A percentile compares a stretch with the other conserved stretches of the same genome.
Evolutionary conservation across 37 sponge, comb jelly and placozoan genomes (phyloP).

Genomic region (Oscarella lobularis): DNA sequence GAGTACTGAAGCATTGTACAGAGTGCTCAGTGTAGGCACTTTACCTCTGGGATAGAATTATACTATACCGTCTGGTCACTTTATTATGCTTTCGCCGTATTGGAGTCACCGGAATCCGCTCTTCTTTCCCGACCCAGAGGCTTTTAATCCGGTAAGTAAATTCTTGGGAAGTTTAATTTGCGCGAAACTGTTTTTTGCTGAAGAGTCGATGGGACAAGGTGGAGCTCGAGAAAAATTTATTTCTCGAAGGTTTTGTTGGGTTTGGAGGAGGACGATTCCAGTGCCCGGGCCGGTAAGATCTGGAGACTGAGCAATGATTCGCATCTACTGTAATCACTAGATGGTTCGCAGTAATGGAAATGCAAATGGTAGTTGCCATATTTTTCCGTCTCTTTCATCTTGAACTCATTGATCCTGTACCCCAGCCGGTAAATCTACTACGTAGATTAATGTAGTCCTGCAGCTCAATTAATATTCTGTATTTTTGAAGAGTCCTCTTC

Average conservation of each 20-base stretch:
- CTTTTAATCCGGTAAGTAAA: conserved; percentile 44
- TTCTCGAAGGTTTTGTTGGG: conserved; percentile 60
- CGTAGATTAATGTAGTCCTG: background rate
- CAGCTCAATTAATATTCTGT: background rate
- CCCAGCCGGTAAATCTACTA: conserved; percentile 29
- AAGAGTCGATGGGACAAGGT: conserved; percentile 58
- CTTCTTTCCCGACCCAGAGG: conserved; percentile 61
- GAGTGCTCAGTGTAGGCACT: background rate
- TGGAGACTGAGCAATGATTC: background rate
- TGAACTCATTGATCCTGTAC: conserved; percentile 38
- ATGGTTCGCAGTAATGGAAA: conserved; percentile 79
- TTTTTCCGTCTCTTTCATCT: conserved; percentile 35
- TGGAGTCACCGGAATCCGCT: conserved; percentile 52
- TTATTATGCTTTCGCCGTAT: conserved; percentile 54
- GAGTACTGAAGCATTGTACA: background rate
- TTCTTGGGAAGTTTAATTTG: background rate
- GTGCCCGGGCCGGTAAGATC: conserved; percentile 62
- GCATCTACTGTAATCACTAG: no score
- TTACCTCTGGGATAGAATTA: conserved; percentile 18
- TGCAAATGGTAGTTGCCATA: conserved; percentile 55
- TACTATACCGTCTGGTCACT: conserved; percentile 46
- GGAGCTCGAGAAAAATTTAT: conserved; percentile 49
- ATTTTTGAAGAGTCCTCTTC: background rate
- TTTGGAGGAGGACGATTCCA: conserved; percentile 76
- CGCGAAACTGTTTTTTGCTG: background rate